Evolutionary conservation across 2,797 vertebrate genomes (phyloP).

Genomic region (Tokudaia tokunoshimensis): DNA sequence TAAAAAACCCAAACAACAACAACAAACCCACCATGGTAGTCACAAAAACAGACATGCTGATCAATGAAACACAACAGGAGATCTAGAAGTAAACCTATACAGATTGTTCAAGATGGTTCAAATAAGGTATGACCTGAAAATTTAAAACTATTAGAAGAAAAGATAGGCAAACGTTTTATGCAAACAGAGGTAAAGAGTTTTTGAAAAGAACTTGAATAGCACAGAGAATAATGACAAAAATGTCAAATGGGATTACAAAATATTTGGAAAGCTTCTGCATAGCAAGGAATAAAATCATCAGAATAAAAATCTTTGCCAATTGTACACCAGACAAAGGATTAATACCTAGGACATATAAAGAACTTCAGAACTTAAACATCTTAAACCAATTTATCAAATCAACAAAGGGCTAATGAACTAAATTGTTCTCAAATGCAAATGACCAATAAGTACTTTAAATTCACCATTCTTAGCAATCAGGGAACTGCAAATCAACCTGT

Average conservation of each 20-base stretch:
- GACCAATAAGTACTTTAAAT: background rate
- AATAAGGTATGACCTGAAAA: background rate
- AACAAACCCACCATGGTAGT: background rate
- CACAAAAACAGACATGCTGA: background rate
- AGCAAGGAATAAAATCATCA: background rate
- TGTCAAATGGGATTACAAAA: background rate
- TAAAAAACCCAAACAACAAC: too few species aligned
- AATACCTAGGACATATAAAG: background rate
- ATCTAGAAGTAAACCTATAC: background rate
- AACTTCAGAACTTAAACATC: background rate
- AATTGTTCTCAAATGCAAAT: background rate
- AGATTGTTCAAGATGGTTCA: background rate
- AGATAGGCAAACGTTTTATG: background rate
- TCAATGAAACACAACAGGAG: background rate
- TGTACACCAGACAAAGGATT: background rate
- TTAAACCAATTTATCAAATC: background rate
- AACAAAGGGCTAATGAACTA: background rate
- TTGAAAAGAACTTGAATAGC: background rate
- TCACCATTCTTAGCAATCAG: background rate
- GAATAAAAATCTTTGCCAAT: background rate
- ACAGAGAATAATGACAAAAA: background rate
- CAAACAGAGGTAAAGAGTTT: background rate
- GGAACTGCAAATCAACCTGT: background rate
- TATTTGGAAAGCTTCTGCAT: background rate
- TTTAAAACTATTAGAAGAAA: background rate